phyloP scores from a whole-genome alignment of 2,888 invertebrate genomes.

The Trachelus tabidus region DNA sequence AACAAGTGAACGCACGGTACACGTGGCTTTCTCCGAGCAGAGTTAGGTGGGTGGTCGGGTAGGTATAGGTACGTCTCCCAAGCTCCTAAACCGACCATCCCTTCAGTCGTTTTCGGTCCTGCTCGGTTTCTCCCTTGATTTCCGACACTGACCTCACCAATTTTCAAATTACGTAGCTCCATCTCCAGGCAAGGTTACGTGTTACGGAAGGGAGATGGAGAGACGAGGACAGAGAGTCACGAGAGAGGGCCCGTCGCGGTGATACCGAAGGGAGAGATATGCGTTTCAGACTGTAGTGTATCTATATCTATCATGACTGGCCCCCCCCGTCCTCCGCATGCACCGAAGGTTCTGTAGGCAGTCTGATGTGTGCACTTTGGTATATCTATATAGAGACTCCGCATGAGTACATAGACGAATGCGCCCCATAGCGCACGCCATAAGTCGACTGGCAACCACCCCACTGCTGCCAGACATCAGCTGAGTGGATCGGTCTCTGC shows the following conservation, averaged over 20 bases:
- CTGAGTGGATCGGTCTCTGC: slow-evolving; percentile 34
- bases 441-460: slow-evolving; percentile 28
- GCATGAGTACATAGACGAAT: not conserved
- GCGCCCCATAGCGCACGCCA: slow-evolving; percentile 19
- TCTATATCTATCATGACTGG: not conserved
- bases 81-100: not conserved
- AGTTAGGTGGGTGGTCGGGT: not conserved
- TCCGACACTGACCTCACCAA: slow-evolving; percentile 50
- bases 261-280: not conserved
- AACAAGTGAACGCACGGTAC: not conserved
- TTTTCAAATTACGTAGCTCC: slow-evolving; percentile 40
- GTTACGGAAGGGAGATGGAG: not conserved
- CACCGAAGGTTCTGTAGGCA: not conserved
- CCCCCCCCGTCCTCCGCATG: not conserved
- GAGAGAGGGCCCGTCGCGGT: not conserved
- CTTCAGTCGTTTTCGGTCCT: not conserved
- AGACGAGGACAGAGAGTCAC: not conserved
- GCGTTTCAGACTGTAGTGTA: not conserved
- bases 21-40: slow-evolving; percentile 3
- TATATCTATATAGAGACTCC: not conserved
- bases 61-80: not conserved
- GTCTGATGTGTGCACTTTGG: not conserved
- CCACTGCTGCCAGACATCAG: slow-evolving; percentile 35
- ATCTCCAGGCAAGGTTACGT: not conserved
- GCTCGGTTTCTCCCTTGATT: slow-evolving; percentile 31